phyloP scores from a whole-genome alignment of 2,113 vertebrate species.

The Raja brachyura region DNA sequence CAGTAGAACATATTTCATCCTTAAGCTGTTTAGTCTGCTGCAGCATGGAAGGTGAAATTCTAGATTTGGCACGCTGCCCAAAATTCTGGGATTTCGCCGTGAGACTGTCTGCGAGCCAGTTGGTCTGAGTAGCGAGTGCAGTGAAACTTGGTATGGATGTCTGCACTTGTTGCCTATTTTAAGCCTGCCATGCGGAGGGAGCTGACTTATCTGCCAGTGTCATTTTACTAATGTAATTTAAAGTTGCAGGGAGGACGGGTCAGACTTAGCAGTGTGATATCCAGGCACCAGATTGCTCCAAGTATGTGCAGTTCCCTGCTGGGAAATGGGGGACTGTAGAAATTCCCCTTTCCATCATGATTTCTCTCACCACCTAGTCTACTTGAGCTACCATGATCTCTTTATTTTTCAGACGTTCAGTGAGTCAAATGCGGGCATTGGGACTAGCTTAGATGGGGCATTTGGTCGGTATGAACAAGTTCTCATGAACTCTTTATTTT shows the following conservation, averaged over 20 bases:
- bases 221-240: conserved; percentile 3
- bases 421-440: neutral
- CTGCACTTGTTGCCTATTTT: conserved; percentile 16
- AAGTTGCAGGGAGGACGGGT: neutral
- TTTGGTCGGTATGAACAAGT: too few relatives aligned
- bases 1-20: neutral
- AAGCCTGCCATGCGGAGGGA: neutral
- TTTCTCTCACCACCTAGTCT: neutral
- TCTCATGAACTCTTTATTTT: neutral
- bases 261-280: neutral
- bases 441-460: too few relatives aligned
- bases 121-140: conserved; percentile 26
- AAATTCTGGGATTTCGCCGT: conserved; percentile 12
- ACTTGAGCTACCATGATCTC: neutral
- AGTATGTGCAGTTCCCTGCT: neutral
- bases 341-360: neutral
- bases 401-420: neutral
- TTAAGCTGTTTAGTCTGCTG: neutral
- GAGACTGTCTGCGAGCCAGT: neutral
- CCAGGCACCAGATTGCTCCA: neutral
- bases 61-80: conserved; percentile 21
- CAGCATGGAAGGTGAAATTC: neutral
- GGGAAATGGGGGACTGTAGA: neutral
- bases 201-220: neutral
- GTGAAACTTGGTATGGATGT: neutral